Evolutionary conservation across 2,113 vertebrate species (phyloP), one percentile per base, ranked within the genome.

Genomic region (Perca flavescens): DNA sequence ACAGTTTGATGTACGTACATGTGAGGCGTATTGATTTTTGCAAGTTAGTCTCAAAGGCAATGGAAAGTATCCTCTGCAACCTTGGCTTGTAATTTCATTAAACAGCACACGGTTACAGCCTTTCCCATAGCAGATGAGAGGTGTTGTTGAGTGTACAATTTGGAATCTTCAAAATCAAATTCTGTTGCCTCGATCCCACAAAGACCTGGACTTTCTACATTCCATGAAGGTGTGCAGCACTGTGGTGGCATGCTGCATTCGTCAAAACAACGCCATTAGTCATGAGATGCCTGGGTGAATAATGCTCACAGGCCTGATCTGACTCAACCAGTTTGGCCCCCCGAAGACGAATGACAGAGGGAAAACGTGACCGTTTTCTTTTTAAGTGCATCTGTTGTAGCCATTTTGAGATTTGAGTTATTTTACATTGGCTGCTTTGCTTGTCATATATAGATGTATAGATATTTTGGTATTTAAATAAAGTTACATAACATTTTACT

Each of bases 201-300:
- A 34, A 77, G 60, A 22, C 61, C 15, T 34, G 34, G 12, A 46
- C 57, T 52, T n/a, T 58, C 57, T 66, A 31, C 34, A 47, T 25
- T 36, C 67, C 63, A 43, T 12, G 10, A 83, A 86, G 70, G 75
- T 88, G 73, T 77, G 78, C 65, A 79, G 50, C 76, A 46, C 25
- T 43, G 65, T 36, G 66, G 75, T 61, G 49, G 77, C 50, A 61
- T 22, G 58, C 66, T 31, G 60, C 79, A 74, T 83, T 68, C 74
- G 79, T 84, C 57, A 89, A 53, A 85, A 81, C 83, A 71, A 19
- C 34, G 16, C 58, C 69, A 88, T 83, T 85, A 84, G 64, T 91
- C 86, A 74, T 9, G 3, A 54, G 19, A 69, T 47, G 83, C 54
- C 74, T 25, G 54, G 62, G 75, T 90, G 87, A 90, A 53, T 82